These are phyloP conservation scores for Megalops atlanticus DNA, from an alignment of 2,113 vertebrate species.

Conservation along the genomic window DNA sequence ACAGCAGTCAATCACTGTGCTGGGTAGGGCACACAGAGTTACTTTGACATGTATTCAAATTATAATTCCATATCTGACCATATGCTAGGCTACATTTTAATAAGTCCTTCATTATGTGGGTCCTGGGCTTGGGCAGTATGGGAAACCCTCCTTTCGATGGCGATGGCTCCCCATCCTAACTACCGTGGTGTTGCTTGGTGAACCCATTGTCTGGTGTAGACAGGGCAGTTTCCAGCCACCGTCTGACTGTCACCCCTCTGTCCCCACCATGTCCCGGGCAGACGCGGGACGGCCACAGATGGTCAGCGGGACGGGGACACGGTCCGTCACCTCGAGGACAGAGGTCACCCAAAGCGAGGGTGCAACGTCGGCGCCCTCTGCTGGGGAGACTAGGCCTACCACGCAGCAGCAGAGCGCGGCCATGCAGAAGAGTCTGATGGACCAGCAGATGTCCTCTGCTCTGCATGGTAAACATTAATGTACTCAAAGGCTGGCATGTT, in stretches of 20 bases:
- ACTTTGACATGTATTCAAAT: too few species aligned
- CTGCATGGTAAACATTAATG: constrained; percentile 72
- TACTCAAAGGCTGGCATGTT: too few species aligned
- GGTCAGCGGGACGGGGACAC: constrained; percentile 50
- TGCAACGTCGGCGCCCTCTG: constrained; percentile 28
- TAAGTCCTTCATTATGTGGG: too few species aligned
- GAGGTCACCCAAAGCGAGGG: constrained; percentile 51
- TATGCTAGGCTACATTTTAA: too few species aligned
- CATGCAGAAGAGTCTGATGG: constrained; percentile 75
- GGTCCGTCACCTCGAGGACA: constrained; percentile 27
- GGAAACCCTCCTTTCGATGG: too few species aligned
- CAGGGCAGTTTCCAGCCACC: not conserved
- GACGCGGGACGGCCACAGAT: constrained; percentile 51
- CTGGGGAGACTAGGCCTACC: constrained; percentile 44
- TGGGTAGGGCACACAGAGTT: too few species aligned
- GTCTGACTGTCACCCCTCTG: not conserved
- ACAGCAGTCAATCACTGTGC: too few species aligned
- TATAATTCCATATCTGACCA: too few species aligned
- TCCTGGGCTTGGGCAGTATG: too few species aligned
- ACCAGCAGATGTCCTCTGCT: constrained; percentile 82
- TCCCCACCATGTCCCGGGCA: constrained; percentile 32
- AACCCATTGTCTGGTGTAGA: not conserved
- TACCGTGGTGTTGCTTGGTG: not conserved
- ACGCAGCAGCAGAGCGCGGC: constrained; percentile 63
- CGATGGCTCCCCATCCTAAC: not conserved